phyloP scores from a whole-genome alignment of 2,888 invertebrate species.

The Ectropis crepuscularia region DNA sequence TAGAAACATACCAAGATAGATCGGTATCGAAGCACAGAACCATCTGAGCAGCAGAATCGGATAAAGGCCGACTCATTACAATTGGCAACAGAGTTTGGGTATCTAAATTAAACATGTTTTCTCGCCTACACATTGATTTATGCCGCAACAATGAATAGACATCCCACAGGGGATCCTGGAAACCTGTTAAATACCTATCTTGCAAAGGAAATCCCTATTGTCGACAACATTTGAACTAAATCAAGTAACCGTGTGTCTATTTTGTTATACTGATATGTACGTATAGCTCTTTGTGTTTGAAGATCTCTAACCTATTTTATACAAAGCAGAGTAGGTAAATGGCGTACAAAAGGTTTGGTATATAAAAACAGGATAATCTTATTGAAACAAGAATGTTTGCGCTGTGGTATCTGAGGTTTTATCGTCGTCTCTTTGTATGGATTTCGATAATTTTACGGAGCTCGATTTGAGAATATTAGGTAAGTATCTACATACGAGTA shows the following conservation, averaged over 20 bases:
- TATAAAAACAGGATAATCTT: slow-evolving; percentile 51
- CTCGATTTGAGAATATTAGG: slow-evolving; percentile 4
- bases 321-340: slow-evolving; percentile 45
- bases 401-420: slow-evolving; percentile 40
- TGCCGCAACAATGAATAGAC: slow-evolving; percentile 63
- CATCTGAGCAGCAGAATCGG: slow-evolving; percentile 24
- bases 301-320: slow-evolving; percentile 39
- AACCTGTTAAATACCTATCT: slow-evolving; percentile 60
- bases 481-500: neutral
- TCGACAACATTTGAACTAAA: slow-evolving; percentile 42
- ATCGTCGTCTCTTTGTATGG: slow-evolving; percentile 33
- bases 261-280: slow-evolving; percentile 5
- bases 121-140: slow-evolving; percentile 57
- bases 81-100: slow-evolving; percentile 30
- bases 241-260: slow-evolving; percentile 20
- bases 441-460: slow-evolving; percentile 17
- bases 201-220: slow-evolving; percentile 58
- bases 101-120: slow-evolving; percentile 58
- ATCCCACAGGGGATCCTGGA: slow-evolving; percentile 53
- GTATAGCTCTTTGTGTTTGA: slow-evolving; percentile 35
- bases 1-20: neutral
- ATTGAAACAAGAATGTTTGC: slow-evolving; percentile 48
- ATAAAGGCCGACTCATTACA: slow-evolving; percentile 38
- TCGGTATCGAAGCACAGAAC: slow-evolving; percentile 17
- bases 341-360: slow-evolving; percentile 44